A percentile compares a stretch with the other conserved stretches of the same genome.
phyloP scores from a whole-genome alignment of 2,888 invertebrate species.

The Cyclophora punctaria region DNA sequence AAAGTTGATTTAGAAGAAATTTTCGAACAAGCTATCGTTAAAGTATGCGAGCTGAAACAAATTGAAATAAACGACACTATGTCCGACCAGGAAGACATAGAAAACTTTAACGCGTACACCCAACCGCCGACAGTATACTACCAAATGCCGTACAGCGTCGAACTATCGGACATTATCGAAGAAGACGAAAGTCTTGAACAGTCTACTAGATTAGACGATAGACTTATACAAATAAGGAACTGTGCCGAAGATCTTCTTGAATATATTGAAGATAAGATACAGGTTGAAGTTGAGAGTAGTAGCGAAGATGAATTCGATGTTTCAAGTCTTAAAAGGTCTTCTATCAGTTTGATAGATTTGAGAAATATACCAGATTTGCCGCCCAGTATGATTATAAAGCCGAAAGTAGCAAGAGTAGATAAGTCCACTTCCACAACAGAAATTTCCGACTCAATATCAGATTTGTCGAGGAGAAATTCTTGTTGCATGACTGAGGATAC shows the following conservation, averaged over 20 bases:
- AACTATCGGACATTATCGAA: conserved; percentile 62
- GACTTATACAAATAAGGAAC: conserved; percentile 33
- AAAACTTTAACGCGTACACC: conserved; percentile 59
- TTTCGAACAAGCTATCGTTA: conserved; percentile 47
- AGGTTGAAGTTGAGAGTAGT: conserved; percentile 40
- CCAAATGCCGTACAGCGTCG: conserved; percentile 52
- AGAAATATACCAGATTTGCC: conserved; percentile 63
- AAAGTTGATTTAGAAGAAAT: conserved; percentile 61
- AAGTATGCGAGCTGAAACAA: conserved; percentile 38
- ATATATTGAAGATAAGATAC: conserved; percentile 52
- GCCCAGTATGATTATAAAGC: conserved; percentile 58
- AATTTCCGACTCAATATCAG: conserved; percentile 54
- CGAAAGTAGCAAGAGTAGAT: conserved; percentile 53
- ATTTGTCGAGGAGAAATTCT: conserved; percentile 49
- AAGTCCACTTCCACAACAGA: conserved; percentile 65
- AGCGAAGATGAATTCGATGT: conserved; percentile 56
- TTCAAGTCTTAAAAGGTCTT: conserved; percentile 43
- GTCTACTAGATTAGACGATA: conserved; percentile 48
- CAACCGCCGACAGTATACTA: conserved; percentile 49
- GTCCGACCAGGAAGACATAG: conserved; percentile 60
- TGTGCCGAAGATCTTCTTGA: conserved; percentile 49
- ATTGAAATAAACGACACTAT: conserved; percentile 47
- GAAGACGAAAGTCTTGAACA: conserved; percentile 52
- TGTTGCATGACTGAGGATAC: conserved; percentile 63
- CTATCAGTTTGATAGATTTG: conserved; percentile 61